phyloP scores from a whole-genome alignment of 2,888 invertebrate species.

The Spodoptera littoralis region DNA sequence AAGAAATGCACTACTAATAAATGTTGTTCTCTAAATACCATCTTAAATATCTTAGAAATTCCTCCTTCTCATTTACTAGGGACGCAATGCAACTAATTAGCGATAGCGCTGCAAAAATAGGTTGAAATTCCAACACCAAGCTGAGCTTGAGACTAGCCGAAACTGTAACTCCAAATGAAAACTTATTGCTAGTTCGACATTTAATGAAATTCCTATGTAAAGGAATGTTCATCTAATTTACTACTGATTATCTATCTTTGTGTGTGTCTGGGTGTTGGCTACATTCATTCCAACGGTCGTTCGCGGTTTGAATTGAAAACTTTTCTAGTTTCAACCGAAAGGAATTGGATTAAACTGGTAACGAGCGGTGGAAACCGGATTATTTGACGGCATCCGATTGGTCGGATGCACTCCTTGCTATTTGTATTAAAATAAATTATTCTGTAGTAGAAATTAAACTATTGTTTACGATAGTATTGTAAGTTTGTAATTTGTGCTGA shows the following conservation, averaged over 20 bases:
- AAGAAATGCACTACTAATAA: no score
- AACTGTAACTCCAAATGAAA: constrained; percentile 35
- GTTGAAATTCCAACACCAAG: constrained; percentile 1
- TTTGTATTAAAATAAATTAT: constrained; percentile 60
- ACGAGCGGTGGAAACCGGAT: constrained; percentile 57
- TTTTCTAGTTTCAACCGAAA: constrained; percentile 62
- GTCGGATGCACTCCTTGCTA: constrained; percentile 48
- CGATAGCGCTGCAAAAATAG: background rate
- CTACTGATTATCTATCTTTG: constrained; percentile 50
- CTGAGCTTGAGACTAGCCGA: background rate
- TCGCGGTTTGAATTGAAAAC: constrained; percentile 61
- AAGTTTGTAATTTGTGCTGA: constrained; percentile 11
- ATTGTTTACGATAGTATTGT: constrained; percentile 48
- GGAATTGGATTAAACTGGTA: constrained; percentile 64
- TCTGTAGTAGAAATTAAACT: constrained; percentile 42
- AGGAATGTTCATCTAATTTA: constrained; percentile 54
- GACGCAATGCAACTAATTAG: no score
- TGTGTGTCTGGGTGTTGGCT: constrained; percentile 39
- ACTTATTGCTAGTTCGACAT: constrained; percentile 33
- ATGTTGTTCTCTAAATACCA: no score
- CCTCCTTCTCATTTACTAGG: no score
- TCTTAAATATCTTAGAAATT: no score
- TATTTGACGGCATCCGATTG: constrained; percentile 58
- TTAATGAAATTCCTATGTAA: constrained; percentile 37
- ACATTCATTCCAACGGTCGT: constrained; percentile 49